phyloP scores from a whole-genome alignment of 1,140 invertebrate species.

The Diachasmimorpha longicaudata region DNA sequence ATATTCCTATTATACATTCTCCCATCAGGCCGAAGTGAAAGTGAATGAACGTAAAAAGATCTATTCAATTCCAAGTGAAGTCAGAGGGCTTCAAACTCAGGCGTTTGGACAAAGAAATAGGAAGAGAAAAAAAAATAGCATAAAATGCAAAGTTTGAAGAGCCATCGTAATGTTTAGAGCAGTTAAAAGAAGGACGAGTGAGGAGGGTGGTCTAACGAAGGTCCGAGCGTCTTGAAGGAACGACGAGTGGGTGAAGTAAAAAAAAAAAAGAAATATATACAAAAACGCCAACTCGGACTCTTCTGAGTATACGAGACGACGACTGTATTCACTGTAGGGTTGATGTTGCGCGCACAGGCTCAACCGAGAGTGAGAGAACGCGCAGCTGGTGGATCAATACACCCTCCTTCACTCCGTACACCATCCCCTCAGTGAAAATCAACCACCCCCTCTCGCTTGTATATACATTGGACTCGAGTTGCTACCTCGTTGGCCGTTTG shows the following conservation, averaged over 20 bases:
- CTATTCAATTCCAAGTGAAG: too few species aligned
- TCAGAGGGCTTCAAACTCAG: neutral
- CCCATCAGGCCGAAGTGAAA: neutral
- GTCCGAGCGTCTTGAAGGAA: conserved; percentile 17
- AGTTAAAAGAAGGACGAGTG: neutral
- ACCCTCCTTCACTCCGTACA: conserved; percentile 34
- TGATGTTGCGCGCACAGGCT: conserved; percentile 11
- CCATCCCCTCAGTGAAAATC: neutral
- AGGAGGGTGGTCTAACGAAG: neutral
- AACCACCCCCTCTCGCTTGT: neutral
- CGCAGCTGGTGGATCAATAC: conserved; percentile 63
- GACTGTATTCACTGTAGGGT: neutral
- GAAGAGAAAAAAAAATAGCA: neutral
- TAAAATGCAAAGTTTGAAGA: neutral
- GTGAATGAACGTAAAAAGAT: neutral
- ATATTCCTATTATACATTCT: neutral
- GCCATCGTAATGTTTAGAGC: conserved; percentile 2
- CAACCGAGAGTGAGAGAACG: conserved; percentile 49
- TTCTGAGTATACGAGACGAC: neutral
- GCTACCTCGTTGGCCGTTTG: conserved; percentile 16
- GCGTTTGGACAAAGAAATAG: neutral
- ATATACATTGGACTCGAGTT: conserved; percentile 8
- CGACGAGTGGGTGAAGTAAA: neutral
- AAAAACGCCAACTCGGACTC: neutral
- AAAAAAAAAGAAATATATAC: neutral